Base-by-base conservation (phyloP, 2,797 vertebrate species). In the Ctenosaura bakeri region DNA sequence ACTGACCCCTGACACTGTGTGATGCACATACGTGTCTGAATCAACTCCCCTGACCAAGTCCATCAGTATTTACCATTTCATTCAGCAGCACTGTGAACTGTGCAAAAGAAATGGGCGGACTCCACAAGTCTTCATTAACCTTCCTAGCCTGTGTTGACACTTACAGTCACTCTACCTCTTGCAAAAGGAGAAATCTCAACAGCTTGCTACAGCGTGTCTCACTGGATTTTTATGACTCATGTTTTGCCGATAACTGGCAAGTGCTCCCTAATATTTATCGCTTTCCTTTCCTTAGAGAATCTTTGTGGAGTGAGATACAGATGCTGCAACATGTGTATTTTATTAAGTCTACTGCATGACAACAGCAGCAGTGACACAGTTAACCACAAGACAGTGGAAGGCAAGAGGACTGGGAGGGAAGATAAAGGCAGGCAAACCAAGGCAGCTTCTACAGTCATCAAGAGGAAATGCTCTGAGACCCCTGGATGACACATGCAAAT, bases 401-500 rank as follows among this genome's bases (percentile, higher is more conserved):
- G 32, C 32, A 32, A 32, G 3, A 20, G 24, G 7, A 18, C 8
- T 14, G n/a, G n/a, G 24, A 6, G 32, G 64, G 50, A 71, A 56
- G 32, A 16, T 6, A 0, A 13, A 59, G 26, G 59, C 77, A 66
- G 82, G 12, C 6, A 62, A 22, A 38, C 73, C 13, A 62, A 6
- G 46, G 0, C n/a, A 52, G 92, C 6, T 83, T 88, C 84, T 89
- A 86, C 90, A 94, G 64, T 50, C 86, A 50, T 64, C 0, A 0
- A 0, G 29, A 90, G 76, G 59, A 83, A 90, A 59, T 20, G 8
- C 66, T 76, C 78, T 42, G 0, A 38, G 50, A 89, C 85, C 71
- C 56, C 81, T 76, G 88, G 85, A 88, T 87, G 88, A 93, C 73
- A 87, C 66, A 35, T 32, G 90, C 79, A 74, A 90, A 83, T 83